Evolutionary conservation across 2,113 vertebrate species (phyloP).

Genomic region (Theropithecus gelada): DNA sequence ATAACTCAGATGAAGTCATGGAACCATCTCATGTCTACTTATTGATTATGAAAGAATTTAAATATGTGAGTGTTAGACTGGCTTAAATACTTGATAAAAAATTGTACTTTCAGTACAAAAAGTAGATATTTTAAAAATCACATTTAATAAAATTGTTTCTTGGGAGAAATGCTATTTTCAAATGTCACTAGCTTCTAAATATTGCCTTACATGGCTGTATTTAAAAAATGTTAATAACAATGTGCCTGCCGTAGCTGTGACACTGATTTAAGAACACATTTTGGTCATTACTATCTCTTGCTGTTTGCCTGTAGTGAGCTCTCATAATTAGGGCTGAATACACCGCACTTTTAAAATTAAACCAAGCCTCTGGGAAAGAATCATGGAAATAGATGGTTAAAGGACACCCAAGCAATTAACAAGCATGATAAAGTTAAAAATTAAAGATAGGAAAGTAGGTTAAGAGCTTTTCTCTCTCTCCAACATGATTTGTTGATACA

Average conservation of each 20-base stretch:
- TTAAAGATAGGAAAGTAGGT: constrained; percentile 85
- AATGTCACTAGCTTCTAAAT: constrained; percentile 25
- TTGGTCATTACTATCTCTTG: constrained; percentile 81
- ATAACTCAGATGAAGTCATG: not conserved
- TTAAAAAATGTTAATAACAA: constrained; percentile 54
- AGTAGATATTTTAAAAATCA: not conserved
- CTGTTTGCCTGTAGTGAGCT: constrained; percentile 79
- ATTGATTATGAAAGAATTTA: not conserved
- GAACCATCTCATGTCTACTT: not conserved
- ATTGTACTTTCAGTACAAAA: not conserved
- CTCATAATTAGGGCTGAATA: constrained; percentile 86
- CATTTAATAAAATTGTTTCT: constrained; percentile 49
- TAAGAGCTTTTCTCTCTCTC: constrained; percentile 79
- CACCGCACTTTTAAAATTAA: constrained; percentile 86
- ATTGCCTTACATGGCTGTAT: constrained; percentile 34
- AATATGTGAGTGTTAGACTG: not conserved
- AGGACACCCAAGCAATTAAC: constrained; percentile 87
- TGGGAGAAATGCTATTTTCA: constrained; percentile 33
- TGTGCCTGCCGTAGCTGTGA: constrained; percentile 71
- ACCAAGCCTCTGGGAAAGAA: constrained; percentile 86
- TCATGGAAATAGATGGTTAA: constrained; percentile 83
- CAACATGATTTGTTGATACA: constrained; percentile 70
- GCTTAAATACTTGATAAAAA: constrained; percentile 26
- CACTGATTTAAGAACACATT: constrained; percentile 77
- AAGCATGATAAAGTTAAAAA: constrained; percentile 84